Base-by-base conservation (phyloP, 2,888 invertebrate genomes). In the Petrolisthes cinctipes region DNA sequence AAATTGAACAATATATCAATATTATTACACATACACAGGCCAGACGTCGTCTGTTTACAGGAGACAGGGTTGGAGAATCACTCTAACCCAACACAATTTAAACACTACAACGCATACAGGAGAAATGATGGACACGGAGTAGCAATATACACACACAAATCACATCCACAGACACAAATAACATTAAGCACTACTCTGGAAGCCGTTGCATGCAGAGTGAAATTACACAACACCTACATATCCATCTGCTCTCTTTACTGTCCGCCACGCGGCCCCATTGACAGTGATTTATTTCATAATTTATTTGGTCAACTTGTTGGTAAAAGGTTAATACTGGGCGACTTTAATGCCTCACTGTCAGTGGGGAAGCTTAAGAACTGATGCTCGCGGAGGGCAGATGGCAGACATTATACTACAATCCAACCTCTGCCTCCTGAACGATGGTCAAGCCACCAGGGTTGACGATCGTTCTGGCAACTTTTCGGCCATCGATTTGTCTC, bases 101-200 rank as follows among this genome's bases (percentile, higher is more conserved):
- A 73, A 73, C 73, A 73, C 73, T 73, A 20, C 73, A 11, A 73
- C n/a, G 9, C 73, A 20, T 73, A 4, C n/a, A 73, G 73, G n/a
- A 73, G 73, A 73, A 17, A 73, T 17, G 73, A 73, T 2, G 73
- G 73, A 17, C 73, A 73, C 1, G 23, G 73, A 20, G 73, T 73
- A 17, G 20, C n/a, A 11, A 73, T 73, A 73, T 73, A 73, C 73
- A 73, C 4, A 73, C 73, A 73, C 73, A 73, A 73, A 61, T 61
- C 61, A 61, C 61, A n/a, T n/a, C n/a, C n/a, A 73, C 73, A 73
- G 0, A 73, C 73, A 73, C 73, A 73, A 73, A 61, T 61, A 1
- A 61, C 61, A 61, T 17, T 0, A 61, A 61, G 3, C 17, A 11
- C 61, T 61, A 61, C 61, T 61, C 61, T 61, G 61, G 61, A 61